A percentile compares a stretch with the other conserved stretches of the same genome.
Conservation (phyloP, 2,888 invertebrate species). For the Xanthorhoe designata region DNA sequence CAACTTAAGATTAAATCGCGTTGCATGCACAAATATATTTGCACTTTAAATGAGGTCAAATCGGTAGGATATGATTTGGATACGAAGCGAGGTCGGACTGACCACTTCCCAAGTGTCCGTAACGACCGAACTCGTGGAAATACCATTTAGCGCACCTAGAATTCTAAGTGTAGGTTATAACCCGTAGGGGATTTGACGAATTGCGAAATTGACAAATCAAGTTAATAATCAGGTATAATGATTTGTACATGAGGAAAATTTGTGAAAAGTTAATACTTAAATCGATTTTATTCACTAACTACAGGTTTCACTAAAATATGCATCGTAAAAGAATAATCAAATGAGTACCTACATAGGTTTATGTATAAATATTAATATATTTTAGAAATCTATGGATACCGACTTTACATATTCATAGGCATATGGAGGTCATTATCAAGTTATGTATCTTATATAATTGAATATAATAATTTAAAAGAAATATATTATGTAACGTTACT, state of each 20-base stretch:
- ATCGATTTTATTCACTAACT: not conserved
- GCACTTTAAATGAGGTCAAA: not conserved
- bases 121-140: not conserved
- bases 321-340: conserved; percentile 12
- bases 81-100: not conserved
- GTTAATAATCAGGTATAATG: too few species aligned
- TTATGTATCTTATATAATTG: conserved; percentile 13
- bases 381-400: conserved; percentile 24
- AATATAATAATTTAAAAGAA: conserved; percentile 12
- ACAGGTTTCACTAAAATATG: conserved; percentile 13
- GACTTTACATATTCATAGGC: conserved; percentile 17
- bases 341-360: too few species aligned
- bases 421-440: conserved; percentile 29
- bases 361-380: conserved; percentile 19
- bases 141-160: not conserved
- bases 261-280: too few species aligned
- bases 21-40: not conserved
- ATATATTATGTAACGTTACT: conserved; percentile 19
- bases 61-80: not conserved
- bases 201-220: too few species aligned
- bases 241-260: too few species aligned
- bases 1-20: not conserved
- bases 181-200: not conserved
- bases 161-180: not conserved
- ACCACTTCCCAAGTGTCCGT: not conserved